Conservation (phyloP, 2,113 vertebrate species). For the Menura novaehollandiae region DNA sequence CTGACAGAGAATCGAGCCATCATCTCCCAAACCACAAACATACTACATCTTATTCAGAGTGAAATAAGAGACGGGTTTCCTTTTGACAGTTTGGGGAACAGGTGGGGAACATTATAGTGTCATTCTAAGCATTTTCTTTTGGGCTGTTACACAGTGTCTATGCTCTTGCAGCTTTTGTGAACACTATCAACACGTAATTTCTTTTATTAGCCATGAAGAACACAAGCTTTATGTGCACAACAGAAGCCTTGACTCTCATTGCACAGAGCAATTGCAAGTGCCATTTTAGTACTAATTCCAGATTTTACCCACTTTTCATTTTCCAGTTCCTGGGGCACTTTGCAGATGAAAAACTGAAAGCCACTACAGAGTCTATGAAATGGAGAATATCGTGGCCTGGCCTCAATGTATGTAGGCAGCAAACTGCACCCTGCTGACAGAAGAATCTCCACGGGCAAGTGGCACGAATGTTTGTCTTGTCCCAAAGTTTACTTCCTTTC, state of each 20-base stretch:
- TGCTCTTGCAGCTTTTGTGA: background rate
- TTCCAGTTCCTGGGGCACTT: background rate
- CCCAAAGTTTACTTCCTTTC: background rate
- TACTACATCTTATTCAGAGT: background rate
- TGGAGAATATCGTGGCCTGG: background rate
- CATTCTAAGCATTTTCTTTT: background rate
- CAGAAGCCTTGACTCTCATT: background rate
- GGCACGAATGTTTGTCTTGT: background rate
- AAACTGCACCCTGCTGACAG: background rate
- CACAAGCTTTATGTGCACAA: background rate
- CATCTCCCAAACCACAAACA: constrained; percentile 37
- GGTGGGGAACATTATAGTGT: background rate
- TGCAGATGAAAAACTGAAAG: background rate
- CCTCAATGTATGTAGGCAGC: background rate
- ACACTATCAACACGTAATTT: background rate
- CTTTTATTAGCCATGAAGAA: background rate
- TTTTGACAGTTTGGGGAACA: constrained; percentile 36
- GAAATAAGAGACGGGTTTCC: constrained; percentile 1
- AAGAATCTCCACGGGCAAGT: background rate
- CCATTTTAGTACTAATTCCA: background rate
- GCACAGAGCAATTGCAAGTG: background rate
- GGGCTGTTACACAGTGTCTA: background rate
- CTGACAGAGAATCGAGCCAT: background rate
- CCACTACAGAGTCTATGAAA: background rate
- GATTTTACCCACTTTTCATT: background rate